Percentiles rank a stretch among this genome's conserved stretches.
These are phyloP conservation scores for Saccopteryx leptura DNA, from an alignment of 2,113 vertebrate genomes.

Conservation along the genomic window DNA sequence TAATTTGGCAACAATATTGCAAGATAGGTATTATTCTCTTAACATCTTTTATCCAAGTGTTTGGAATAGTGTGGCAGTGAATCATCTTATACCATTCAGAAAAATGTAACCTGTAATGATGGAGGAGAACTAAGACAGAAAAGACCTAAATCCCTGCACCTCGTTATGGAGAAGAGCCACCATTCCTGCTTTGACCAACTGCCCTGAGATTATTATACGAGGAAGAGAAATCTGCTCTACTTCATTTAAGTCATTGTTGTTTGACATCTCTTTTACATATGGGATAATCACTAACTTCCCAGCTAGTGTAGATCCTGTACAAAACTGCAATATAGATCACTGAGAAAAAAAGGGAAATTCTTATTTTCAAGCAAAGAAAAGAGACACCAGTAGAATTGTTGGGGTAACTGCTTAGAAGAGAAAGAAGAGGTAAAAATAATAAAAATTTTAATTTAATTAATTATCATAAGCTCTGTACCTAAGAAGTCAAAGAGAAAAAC, in stretches of 20 bases:
- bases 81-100: not conserved
- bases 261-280: not conserved
- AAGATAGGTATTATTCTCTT: not conserved
- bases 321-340: not conserved
- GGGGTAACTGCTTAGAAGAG: not conserved
- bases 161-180: not conserved
- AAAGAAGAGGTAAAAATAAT: not conserved
- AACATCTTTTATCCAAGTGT: not conserved
- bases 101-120: not conserved
- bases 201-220: not conserved
- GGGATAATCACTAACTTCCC: not conserved
- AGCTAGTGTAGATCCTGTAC: not conserved
- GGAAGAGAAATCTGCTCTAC: not conserved
- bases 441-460: not conserved
- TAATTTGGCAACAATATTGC: slow-evolving; percentile 25
- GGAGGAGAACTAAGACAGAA: not conserved
- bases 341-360: not conserved
- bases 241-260: not conserved
- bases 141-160: not conserved
- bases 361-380: slow-evolving; percentile 27
- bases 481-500: not conserved
- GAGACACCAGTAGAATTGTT: not conserved
- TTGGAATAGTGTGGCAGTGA: not conserved
- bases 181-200: not conserved
- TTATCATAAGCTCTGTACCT: not conserved